Conservation (phyloP, 1,140 invertebrate genomes). For the Zaprionus kolodkinae region DNA sequence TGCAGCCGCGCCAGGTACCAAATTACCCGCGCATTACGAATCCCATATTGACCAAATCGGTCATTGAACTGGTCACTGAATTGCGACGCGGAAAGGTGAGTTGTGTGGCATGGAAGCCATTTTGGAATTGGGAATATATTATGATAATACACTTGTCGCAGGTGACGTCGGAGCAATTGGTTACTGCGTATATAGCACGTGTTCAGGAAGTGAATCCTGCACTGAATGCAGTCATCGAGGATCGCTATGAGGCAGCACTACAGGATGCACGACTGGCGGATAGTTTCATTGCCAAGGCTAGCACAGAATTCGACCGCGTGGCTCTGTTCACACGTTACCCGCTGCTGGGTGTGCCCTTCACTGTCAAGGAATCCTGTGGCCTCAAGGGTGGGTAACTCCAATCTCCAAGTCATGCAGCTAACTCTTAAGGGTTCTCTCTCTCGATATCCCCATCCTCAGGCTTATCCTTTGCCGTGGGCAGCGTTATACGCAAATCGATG, state of each 20-base stretch:
- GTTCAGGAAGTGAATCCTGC: slow-evolving; percentile 89
- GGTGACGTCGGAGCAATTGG: slow-evolving; percentile 87
- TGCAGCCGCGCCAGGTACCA: slow-evolving; percentile 38
- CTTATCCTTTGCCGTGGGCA: slow-evolving; percentile 87
- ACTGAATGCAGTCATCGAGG: slow-evolving; percentile 91
- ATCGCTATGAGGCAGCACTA: slow-evolving; percentile 88
- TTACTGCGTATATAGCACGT: slow-evolving; percentile 88
- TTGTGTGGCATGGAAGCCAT: background rate
- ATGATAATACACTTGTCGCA: slow-evolving; percentile 53
- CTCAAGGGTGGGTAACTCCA: slow-evolving; percentile 85
- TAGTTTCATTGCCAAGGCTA: slow-evolving; percentile 62
- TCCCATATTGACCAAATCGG: slow-evolving; percentile 59
- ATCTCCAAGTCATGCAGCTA: too few species aligned
- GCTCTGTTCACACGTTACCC: slow-evolving; percentile 87
- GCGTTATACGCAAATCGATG: slow-evolving; percentile 85
- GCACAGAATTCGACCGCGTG: slow-evolving; percentile 83
- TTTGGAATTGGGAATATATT: background rate
- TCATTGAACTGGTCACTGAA: slow-evolving; percentile 55
- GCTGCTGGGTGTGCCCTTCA: slow-evolving; percentile 91
- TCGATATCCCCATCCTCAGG: slow-evolving; percentile 19
- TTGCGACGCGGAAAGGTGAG: slow-evolving; percentile 68
- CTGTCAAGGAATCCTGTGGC: slow-evolving; percentile 90
- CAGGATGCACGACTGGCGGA: slow-evolving; percentile 89
- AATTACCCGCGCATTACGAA: slow-evolving; percentile 58
- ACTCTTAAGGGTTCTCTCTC: too few species aligned